Percentiles rank a stretch among this genome's conserved stretches.
These are phyloP conservation scores for Otolemur garnettii DNA, from an alignment of 2,113 vertebrate species.

Conservation along the genomic window DNA sequence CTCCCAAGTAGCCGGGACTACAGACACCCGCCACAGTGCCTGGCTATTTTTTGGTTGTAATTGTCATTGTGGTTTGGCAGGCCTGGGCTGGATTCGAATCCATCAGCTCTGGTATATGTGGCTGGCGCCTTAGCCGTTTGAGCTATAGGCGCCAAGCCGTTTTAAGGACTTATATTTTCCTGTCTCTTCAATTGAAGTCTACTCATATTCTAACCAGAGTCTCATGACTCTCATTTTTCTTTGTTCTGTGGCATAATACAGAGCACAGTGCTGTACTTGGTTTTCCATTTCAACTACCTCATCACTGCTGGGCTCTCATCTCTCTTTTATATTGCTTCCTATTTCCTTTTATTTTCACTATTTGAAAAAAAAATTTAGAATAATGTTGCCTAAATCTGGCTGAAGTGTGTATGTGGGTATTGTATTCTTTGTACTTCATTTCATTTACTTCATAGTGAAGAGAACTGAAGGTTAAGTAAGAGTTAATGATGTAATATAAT, in stretches of 20 bases:
- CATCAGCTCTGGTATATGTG: no score
- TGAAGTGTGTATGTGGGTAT: not conserved
- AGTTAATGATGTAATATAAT: constrained; percentile 10
- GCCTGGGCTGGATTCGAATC: no score
- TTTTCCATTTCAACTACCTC: not conserved
- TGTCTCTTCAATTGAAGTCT: not conserved
- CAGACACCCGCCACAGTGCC: no score
- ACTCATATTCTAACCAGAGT: not conserved
- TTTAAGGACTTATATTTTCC: not conserved
- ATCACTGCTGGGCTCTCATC: not conserved
- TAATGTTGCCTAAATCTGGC: constrained; percentile 18
- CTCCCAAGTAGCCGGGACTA: no score
- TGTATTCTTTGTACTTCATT: constrained; percentile 24
- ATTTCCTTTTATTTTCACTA: not conserved
- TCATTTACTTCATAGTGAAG: not conserved
- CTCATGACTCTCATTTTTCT: not conserved
- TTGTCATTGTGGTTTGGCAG: no score
- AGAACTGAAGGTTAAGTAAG: not conserved
- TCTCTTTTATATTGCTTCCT: constrained; percentile 21
- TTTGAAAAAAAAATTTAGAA: constrained; percentile 29
- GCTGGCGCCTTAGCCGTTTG: no score
- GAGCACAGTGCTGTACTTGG: not conserved
- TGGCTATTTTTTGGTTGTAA: no score
- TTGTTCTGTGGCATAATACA: not conserved
- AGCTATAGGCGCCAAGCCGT: no score